These are phyloP conservation scores for Cistogaster globosa DNA, from an alignment of 2,888 invertebrate species.

Conservation along the genomic window DNA sequence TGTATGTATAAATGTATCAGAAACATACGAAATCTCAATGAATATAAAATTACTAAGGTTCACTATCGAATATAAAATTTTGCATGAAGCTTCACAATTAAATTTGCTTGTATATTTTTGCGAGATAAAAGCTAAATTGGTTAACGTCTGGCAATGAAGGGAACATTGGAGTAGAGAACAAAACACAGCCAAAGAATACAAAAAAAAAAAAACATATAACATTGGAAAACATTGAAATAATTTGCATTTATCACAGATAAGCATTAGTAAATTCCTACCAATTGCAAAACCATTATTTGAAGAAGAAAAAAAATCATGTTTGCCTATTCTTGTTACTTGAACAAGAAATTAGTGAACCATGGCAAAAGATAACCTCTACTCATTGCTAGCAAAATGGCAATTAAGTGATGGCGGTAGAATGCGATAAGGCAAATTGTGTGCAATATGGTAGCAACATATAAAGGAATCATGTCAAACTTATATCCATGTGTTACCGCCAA, in stretches of 20 bases:
- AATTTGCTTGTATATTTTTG: too few relatives aligned
- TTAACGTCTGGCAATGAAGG: conserved; percentile 11
- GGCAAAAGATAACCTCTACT: not conserved
- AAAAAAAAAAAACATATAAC: not conserved
- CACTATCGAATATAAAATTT: too few relatives aligned
- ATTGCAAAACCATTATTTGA: conserved; percentile 71
- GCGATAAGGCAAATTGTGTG: conserved; percentile 36
- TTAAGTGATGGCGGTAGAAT: conserved; percentile 1
- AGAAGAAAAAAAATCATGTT: conserved; percentile 55
- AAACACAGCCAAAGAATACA: conserved; percentile 11
- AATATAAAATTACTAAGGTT: conserved; percentile 31
- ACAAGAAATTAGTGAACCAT: conserved; percentile 39
- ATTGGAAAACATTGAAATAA: conserved; percentile 55
- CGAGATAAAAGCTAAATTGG: conserved; percentile 33
- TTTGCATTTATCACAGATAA: conserved; percentile 62
- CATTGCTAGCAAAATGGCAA: not conserved
- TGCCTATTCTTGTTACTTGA: conserved; percentile 41
- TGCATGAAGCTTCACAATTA: too few relatives aligned
- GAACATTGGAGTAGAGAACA: conserved; percentile 1
- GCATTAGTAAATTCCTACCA: conserved; percentile 68
- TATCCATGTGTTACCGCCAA: conserved; percentile 64
- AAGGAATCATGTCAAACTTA: conserved; percentile 61
- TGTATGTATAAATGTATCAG: too few relatives aligned
- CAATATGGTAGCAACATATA: conserved; percentile 47
- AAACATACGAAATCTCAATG: conserved; percentile 5